These are phyloP conservation scores for Ochropleura leucogaster DNA, from an alignment of 2,888 invertebrate genomes.

Conservation along the genomic window DNA sequence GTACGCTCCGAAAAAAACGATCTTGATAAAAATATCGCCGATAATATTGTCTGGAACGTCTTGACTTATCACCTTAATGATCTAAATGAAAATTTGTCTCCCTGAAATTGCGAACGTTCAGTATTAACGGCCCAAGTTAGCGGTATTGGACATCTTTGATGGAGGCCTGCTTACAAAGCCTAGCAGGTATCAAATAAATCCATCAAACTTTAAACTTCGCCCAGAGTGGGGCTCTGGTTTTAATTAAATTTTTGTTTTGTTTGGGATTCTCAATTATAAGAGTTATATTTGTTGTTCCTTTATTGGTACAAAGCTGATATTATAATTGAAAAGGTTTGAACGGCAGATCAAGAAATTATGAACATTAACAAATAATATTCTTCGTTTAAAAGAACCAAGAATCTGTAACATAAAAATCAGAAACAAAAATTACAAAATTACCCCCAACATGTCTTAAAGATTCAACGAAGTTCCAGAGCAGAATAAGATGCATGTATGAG, in stretches of 20 bases:
- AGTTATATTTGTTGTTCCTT: constrained; percentile 33
- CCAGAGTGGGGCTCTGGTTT: constrained; percentile 38
- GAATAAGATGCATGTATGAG: constrained; percentile 44
- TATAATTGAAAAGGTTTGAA: constrained; percentile 12
- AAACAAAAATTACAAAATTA: constrained; percentile 35
- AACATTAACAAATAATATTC: neutral
- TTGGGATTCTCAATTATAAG: constrained; percentile 39
- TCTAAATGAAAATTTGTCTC: constrained; percentile 74
- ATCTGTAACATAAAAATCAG: neutral
- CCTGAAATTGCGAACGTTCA: constrained; percentile 69
- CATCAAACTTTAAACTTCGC: constrained; percentile 61
- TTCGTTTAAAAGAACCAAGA: neutral
- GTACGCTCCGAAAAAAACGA: neutral
- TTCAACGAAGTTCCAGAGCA: constrained; percentile 35
- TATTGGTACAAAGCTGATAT: neutral
- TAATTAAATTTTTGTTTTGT: constrained; percentile 62
- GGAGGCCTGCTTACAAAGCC: constrained; percentile 67
- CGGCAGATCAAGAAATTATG: constrained; percentile 12
- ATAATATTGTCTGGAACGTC: constrained; percentile 51
- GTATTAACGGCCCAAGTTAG: constrained; percentile 60
- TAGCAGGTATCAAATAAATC: constrained; percentile 69
- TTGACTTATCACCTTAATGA: constrained; percentile 63
- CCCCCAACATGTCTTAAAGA: constrained; percentile 29
- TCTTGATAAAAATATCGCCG: constrained; percentile 16
- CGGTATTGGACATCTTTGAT: constrained; percentile 67